phyloP scores from a whole-genome alignment of 2,888 invertebrate species.

The Auanema freiburgensis region DNA sequence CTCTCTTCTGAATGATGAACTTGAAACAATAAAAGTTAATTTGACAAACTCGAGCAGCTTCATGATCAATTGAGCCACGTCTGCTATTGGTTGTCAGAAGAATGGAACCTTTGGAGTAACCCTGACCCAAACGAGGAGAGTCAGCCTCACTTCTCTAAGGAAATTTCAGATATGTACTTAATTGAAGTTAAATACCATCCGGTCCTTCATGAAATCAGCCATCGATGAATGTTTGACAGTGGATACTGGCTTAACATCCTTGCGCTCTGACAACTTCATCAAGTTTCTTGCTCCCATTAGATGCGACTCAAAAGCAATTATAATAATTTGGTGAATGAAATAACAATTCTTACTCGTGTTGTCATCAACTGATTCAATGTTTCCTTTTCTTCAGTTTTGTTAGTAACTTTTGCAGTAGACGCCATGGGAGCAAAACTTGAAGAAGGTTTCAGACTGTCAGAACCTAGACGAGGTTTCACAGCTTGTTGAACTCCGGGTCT shows the following conservation, averaged over 20 bases:
- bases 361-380: constrained; percentile 27
- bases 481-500: too few species aligned
- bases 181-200: too few species aligned
- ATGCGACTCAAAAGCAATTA: constrained; percentile 2
- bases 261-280: constrained; percentile 17
- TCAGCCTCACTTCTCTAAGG: too few species aligned
- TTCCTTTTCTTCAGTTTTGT: constrained; percentile 33
- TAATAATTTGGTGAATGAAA: neutral
- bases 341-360: constrained; percentile 15
- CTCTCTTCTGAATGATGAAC: neutral
- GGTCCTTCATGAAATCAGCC: constrained; percentile 29
- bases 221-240: constrained; percentile 23
- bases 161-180: too few species aligned
- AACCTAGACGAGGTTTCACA: too few species aligned
- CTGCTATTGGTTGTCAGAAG: neutral
- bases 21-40: constrained; percentile 3
- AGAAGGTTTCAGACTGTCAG: neutral
- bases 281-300: constrained; percentile 13
- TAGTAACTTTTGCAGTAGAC: constrained; percentile 20
- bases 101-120: neutral
- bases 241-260: constrained; percentile 13
- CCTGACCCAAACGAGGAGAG: too few species aligned
- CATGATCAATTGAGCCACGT: constrained; percentile 21
- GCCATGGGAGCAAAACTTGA: too few species aligned
- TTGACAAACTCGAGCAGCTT: constrained; percentile 30